Evolutionary conservation across 1,140 invertebrate species (phyloP).

Genomic region (Mactra quadrangularis): DNA sequence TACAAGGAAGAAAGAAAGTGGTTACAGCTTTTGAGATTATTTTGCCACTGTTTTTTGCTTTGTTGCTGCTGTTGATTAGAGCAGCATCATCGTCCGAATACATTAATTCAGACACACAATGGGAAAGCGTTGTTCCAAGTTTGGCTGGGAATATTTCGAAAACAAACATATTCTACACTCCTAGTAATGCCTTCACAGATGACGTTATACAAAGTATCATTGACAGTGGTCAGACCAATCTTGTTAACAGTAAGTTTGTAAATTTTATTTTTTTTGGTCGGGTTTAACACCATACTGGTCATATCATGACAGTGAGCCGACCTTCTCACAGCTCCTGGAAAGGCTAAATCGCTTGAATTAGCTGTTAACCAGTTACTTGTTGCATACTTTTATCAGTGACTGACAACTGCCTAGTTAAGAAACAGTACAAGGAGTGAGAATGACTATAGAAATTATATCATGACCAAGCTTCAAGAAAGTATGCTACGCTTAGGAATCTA

Average conservation of each 20-base stretch:
- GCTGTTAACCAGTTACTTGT: too few relatives aligned
- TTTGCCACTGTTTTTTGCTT: constrained; percentile 75
- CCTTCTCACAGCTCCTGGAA: too few relatives aligned
- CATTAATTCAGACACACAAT: constrained; percentile 54
- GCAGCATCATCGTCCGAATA: constrained; percentile 60
- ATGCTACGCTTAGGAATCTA: too few relatives aligned
- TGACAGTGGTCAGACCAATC: neutral
- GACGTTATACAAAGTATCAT: constrained; percentile 49
- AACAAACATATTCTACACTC: constrained; percentile 53
- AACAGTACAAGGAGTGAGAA: too few relatives aligned
- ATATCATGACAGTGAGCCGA: too few relatives aligned
- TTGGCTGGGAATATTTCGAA: neutral
- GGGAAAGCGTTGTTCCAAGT: constrained; percentile 43
- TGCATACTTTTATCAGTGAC: too few relatives aligned
- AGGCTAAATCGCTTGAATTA: too few relatives aligned
- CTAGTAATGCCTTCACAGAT: constrained; percentile 44
- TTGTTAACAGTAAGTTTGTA: constrained; percentile 47
- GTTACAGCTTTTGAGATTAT: constrained; percentile 77
- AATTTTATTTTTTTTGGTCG: neutral
- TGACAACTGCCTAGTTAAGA: too few relatives aligned
- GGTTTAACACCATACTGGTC: neutral
- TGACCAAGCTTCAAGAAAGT: too few relatives aligned
- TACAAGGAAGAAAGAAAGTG: constrained; percentile 73
- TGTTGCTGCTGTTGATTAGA: constrained; percentile 74
- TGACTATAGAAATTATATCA: too few relatives aligned